Base-by-base conservation (phyloP, 2,113 vertebrate genomes). In the Siniperca chuatsi region DNA sequence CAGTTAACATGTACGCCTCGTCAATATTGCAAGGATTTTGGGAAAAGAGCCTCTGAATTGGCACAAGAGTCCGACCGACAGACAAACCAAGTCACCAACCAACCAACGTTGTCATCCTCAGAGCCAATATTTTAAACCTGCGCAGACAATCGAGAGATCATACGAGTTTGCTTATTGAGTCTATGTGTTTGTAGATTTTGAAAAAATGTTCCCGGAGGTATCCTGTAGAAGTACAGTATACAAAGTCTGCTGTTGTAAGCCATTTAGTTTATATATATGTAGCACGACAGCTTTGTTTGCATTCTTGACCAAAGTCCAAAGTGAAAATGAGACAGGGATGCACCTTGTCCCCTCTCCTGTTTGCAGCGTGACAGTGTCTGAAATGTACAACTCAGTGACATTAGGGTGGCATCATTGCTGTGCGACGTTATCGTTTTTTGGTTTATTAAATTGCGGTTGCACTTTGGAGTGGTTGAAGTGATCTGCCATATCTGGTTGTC, bases 241-340 rank as follows among this genome's bases (percentile, higher is more conserved):
- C 40, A 77, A 44, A 77, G 61, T 73, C 52, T 78, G 50, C 79
- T 73, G 25, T 35, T 50, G 23, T 29, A 20, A 72, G 55, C 42
- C 40, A 46, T 68, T 79, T n/a, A 50, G 42, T 75, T 72, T 73
- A 54, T 66, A 48, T 77, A 65, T 16, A 72, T 83, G 54, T n/a
- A 71, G 21, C 6, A 3, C 29, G 37, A 50, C 21, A 42, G 68
- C 33, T 81, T 71, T 93, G 77, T 88, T 92, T 89, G 66, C 79
- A 78, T 54, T 80, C 65, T 61, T 79, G 78, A 70, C 29, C 87
- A 90, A 91, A 90, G 92, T 93, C 87, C 87, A 85, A 73, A 79
- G 54, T 78, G 50, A 78, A 77, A 72, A 65, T 58, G 16, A 75
- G 33, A 23, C 60, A 75, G 37, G 8, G 50, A 25, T 40, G 73